Evolutionary conservation across 1,140 invertebrate genomes (phyloP), one percentile per base, ranked within the genome.

Genomic region (Scaptomyza pallida): DNA sequence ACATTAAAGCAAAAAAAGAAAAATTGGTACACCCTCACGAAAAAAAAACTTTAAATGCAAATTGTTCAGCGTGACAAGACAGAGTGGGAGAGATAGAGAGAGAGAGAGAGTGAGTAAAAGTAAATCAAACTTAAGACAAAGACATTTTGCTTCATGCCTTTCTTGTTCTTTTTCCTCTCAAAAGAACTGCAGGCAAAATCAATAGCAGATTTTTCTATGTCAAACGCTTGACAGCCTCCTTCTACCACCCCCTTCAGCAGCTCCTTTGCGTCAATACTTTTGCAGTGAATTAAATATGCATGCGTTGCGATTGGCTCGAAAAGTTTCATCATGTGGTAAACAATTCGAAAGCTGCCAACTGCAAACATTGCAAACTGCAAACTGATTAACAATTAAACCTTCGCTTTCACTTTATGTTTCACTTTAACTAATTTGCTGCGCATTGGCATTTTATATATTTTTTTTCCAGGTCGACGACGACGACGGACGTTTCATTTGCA

Each of bases 181-280:
- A 41, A 19, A 56, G 37, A 15, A 33, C 40, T 44, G 30, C 45
- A 45, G 48, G 45, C 72, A 47, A 88, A 86, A 88, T 86, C 81
- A 88, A 86, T 86, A 71, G 73, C 43, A 75, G 78, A 86, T 86
- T 88, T 88, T 78, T 88, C 82, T 74, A 88, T 72, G 82, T 86
- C 82, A 85, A 63, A 62, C 35, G 75, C 48, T 47, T 51, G 65
- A 40, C 65, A 64, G 40, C 12, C 21, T 40, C 51, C 40, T 12
- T 5, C 30, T 40, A 12, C 47, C 12, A 47, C 48, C 41, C 44
- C 12, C 4, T 8, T 15, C 15, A 10, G 13, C 17, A 16, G 13
- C 33, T 52, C 37, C 21, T 23, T 41, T 37, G 62, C 51, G 61
- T 65, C 43, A 35, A 45, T 50, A 16, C 40, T 59, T 82, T 26